Evolutionary conservation across 2,888 invertebrate genomes (phyloP).

Genomic region (Cataglyphis livida): DNA sequence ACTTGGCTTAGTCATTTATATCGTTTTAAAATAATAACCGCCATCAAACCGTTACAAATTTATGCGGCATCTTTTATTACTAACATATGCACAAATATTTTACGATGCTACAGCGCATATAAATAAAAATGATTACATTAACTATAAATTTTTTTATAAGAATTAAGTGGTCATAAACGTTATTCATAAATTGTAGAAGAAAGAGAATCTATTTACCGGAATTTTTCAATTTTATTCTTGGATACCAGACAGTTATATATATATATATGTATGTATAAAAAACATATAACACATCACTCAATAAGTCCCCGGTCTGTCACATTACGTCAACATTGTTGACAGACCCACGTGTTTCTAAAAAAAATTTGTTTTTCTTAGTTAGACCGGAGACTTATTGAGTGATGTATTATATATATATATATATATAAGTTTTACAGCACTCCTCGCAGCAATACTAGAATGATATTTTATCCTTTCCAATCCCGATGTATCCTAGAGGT

Average conservation of each 20-base stretch:
- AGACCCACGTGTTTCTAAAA: too few relatives aligned
- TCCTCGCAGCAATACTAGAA: slow-evolving; percentile 67
- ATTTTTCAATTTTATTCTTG: slow-evolving; percentile 39
- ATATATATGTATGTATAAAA: too few relatives aligned
- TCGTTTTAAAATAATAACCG: not conserved
- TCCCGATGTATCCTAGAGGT: slow-evolving; percentile 74
- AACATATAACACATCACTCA: too few relatives aligned
- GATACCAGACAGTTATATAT: slow-evolving; percentile 30
- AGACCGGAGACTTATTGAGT: too few relatives aligned
- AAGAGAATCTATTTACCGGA: not conserved
- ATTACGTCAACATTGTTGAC: too few relatives aligned
- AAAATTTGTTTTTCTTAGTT: too few relatives aligned
- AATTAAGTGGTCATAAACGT: slow-evolving; percentile 12
- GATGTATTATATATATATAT: too few relatives aligned
- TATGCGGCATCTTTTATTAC: not conserved
- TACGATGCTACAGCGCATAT: not conserved
- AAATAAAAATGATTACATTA: not conserved
- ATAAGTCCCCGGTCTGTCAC: too few relatives aligned
- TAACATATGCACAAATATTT: not conserved
- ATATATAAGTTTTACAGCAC: slow-evolving; percentile 63
- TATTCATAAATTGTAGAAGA: not conserved
- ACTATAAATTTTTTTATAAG: not conserved
- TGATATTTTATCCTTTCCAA: slow-evolving; percentile 74
- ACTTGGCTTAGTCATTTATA: not conserved
- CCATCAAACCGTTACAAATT: not conserved